Evolutionary conservation across 2,797 vertebrate species (phyloP), one percentile per base, ranked within the genome.

Genomic region (Urocyon cinereoargenteus): DNA sequence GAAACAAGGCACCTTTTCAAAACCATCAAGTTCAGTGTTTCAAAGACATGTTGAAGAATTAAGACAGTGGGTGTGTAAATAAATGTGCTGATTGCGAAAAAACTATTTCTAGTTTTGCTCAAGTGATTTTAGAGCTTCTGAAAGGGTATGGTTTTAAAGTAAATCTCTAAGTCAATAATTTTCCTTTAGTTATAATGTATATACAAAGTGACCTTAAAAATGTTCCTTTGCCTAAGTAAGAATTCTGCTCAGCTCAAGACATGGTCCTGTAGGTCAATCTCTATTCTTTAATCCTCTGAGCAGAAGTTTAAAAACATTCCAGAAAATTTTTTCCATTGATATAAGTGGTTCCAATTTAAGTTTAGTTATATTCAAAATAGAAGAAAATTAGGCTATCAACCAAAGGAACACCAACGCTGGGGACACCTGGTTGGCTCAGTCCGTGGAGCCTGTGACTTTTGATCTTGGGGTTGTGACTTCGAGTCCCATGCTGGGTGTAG

Each of bases 1-100:
- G 91, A 97, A 96, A 91, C 16, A 40, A 61, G 92, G 49, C 2
- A 68, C 75, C 95, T 98, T 98, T 95, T 94, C 73, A 96, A 90
- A 97, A 45, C 91, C 94, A 40, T 96, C 61, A 97, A 91, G 98
- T 94, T n/a, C 92, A 28, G 79, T 93, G 5, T 97, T 97, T 59
- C 77, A 98, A 96, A 96, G 16, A 77, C 79, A 85, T 66, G 45
- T 95, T 94, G 92, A 96, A 51, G 72, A 96, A 97, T 86, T 68
- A 84, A 81, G 96, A 92, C 18, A 19, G 26, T 55, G 91, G 92
- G 57, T 97, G 77, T 90, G 95, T 96, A 95, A 92, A 2, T 8
- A 91, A 97, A 68, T 89, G 92, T 64, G 6, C 62, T 40, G 88
- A 88, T 97, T 96, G 34, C 36, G 31, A 95, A 73, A 94, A 91